Evolutionary conservation across 2,888 invertebrate genomes (phyloP).

Genomic region (Cataglyphis rosenhaueri): DNA sequence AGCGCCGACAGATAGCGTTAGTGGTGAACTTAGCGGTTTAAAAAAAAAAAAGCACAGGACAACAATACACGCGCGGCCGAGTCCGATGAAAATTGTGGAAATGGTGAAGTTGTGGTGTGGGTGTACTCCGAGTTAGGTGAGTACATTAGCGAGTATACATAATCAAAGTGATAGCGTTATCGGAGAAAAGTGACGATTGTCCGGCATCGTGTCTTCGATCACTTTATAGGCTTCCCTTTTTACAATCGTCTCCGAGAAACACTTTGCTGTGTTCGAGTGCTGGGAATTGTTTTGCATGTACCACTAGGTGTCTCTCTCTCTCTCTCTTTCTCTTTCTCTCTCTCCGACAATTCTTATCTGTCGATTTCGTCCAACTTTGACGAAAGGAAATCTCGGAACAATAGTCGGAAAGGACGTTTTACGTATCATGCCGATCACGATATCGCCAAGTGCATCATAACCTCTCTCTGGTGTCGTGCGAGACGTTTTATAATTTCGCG

Average conservation of each 20-base stretch:
- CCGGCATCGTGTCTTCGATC: neutral
- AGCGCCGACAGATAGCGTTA: conserved; percentile 65
- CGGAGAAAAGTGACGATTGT: conserved; percentile 31
- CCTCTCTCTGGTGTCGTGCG: conserved; percentile 56
- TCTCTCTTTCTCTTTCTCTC: conserved; percentile 47
- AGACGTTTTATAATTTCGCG: conserved; percentile 28
- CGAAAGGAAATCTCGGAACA: neutral
- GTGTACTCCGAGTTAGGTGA: conserved; percentile 79
- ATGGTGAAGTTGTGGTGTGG: conserved; percentile 78
- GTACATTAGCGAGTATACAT: conserved; percentile 59
- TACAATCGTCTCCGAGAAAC: conserved; percentile 34
- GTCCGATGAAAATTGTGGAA: conserved; percentile 77
- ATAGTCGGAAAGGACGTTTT: conserved; percentile 4
- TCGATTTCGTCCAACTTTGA: conserved; percentile 29
- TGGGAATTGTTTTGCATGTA: conserved; percentile 44
- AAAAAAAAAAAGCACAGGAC: conserved; percentile 74
- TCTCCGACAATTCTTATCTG: conserved; percentile 9
- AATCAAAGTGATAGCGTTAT: conserved; percentile 5
- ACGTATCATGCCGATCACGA: conserved; percentile 13
- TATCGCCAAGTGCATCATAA: conserved; percentile 63
- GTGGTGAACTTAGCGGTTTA: conserved; percentile 51
- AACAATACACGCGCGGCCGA: conserved; percentile 75
- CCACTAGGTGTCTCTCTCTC: conserved; percentile 60
- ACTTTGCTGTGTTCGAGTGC: conserved; percentile 14
- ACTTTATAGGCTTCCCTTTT: conserved; percentile 5